Evolutionary conservation across 2,888 invertebrate species (phyloP).

Genomic region (Machimus atricapillus): DNA sequence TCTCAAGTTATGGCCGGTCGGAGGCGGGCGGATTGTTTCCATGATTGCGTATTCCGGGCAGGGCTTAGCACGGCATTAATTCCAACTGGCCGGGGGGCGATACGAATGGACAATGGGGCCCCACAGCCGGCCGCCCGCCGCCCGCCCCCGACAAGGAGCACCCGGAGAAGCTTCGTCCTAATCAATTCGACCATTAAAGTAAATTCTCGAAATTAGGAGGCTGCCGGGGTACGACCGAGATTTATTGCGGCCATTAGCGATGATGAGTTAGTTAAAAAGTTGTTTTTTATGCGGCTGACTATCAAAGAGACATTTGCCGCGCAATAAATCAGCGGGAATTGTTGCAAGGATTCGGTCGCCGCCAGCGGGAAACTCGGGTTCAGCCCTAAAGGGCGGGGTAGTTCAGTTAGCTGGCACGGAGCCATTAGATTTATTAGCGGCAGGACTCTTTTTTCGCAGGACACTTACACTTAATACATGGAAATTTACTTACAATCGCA

Average conservation of each 20-base stretch:
- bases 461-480: not conserved
- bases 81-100: not conserved
- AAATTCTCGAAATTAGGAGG: conserved; percentile 8
- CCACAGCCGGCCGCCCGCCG: not conserved
- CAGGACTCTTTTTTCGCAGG: not conserved
- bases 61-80: conserved; percentile 7
- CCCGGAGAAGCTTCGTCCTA: not conserved
- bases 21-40: not conserved
- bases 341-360: not conserved
- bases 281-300: conserved; percentile 16
- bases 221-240: not conserved
- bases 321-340: conserved; percentile 13
- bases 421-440: not conserved
- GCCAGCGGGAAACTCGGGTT: not conserved
- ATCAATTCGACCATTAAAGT: conserved; percentile 22
- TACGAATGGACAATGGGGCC: not conserved
- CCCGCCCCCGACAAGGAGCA: not conserved
- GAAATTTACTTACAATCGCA: not conserved
- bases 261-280: conserved; percentile 27
- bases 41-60: conserved; percentile 13
- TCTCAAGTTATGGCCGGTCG: not conserved
- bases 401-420: not conserved
- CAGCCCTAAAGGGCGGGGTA: not conserved
- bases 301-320: conserved; percentile 10
- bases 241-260: conserved; percentile 18